phyloP scores from a whole-genome alignment of 2,888 invertebrate genomes.

The Cyrtodaria siliqua region DNA sequence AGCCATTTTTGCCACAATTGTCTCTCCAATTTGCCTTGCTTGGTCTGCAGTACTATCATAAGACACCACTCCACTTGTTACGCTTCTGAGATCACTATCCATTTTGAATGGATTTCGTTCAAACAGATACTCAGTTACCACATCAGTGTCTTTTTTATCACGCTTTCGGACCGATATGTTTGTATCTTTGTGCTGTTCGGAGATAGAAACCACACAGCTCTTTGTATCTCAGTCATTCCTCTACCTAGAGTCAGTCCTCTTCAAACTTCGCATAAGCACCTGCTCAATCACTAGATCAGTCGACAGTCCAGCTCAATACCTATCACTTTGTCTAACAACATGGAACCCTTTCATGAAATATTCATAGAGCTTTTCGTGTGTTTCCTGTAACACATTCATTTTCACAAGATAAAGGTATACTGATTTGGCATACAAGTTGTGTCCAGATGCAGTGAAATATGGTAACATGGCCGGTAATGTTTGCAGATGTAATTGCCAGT shows the following conservation, averaged over 20 bases:
- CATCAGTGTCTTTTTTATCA: constrained; percentile 32
- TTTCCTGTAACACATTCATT: constrained; percentile 34
- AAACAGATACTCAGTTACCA: constrained; percentile 32
- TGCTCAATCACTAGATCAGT: constrained; percentile 50
- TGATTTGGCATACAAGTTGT: constrained; percentile 59
- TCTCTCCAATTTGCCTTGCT: constrained; percentile 65
- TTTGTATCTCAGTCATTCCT: constrained; percentile 55
- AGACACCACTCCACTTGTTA: constrained; percentile 31
- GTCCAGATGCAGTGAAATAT: constrained; percentile 60
- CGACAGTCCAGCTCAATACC: constrained; percentile 44
- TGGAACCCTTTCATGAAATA: constrained; percentile 28
- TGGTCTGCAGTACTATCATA: constrained; percentile 75
- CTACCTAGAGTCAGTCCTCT: no score
- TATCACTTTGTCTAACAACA: constrained; percentile 21
- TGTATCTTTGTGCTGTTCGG: constrained; percentile 52
- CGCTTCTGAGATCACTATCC: background rate
- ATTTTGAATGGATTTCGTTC: constrained; percentile 16
- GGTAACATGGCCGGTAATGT: constrained; percentile 16
- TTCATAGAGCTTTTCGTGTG: constrained; percentile 22
- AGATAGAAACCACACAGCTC: constrained; percentile 43
- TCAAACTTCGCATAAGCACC: constrained; percentile 65
- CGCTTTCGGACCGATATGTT: constrained; percentile 33
- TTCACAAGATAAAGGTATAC: constrained; percentile 49
- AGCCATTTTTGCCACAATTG: constrained; percentile 6
- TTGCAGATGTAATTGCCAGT: constrained; percentile 25